Conservation (phyloP, 1,140 invertebrate species). For the Himalopsyche phryganea region DNA sequence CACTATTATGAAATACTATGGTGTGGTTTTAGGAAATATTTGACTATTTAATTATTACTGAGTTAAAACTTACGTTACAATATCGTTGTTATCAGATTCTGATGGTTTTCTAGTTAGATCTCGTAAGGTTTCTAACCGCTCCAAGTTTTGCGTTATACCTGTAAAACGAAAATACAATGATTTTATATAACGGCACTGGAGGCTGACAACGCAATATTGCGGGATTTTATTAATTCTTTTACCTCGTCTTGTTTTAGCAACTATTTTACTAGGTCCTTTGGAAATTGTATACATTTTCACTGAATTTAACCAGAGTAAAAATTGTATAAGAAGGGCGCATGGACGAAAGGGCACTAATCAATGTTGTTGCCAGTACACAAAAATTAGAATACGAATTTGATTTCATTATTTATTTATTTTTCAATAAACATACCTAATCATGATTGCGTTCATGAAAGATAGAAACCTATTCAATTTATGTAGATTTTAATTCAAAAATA, state of each 20-base stretch:
- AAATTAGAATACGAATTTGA: too few relatives aligned
- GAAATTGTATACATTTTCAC: slow-evolving; percentile 75
- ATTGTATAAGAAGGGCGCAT: slow-evolving; percentile 24
- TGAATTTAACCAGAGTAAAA: slow-evolving; percentile 19
- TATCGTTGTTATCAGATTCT: slow-evolving; percentile 57
- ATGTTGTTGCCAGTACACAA: not conserved
- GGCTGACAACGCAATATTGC: not conserved
- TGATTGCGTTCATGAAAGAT: too few relatives aligned
- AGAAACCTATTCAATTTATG: too few relatives aligned
- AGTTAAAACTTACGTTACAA: slow-evolving; percentile 51
- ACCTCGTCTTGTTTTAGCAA: slow-evolving; percentile 80
- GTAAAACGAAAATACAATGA: slow-evolving; percentile 34
- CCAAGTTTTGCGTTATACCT: slow-evolving; percentile 66
- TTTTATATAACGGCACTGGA: slow-evolving; percentile 2
- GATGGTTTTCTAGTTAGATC: slow-evolving; percentile 60
- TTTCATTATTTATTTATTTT: too few relatives aligned
- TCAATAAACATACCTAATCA: too few relatives aligned
- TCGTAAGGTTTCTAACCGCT: slow-evolving; percentile 62
- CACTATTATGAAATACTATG: too few relatives aligned
- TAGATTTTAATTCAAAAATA: too few relatives aligned
- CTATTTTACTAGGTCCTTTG: slow-evolving; percentile 81
- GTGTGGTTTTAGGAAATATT: too few relatives aligned
- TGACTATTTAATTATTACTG: too few relatives aligned
- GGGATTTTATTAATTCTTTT: slow-evolving; percentile 32
- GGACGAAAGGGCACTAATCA: slow-evolving; percentile 14